phyloP scores from a whole-genome alignment of 2,888 invertebrate genomes.

The Cosmopolites sordidus region DNA sequence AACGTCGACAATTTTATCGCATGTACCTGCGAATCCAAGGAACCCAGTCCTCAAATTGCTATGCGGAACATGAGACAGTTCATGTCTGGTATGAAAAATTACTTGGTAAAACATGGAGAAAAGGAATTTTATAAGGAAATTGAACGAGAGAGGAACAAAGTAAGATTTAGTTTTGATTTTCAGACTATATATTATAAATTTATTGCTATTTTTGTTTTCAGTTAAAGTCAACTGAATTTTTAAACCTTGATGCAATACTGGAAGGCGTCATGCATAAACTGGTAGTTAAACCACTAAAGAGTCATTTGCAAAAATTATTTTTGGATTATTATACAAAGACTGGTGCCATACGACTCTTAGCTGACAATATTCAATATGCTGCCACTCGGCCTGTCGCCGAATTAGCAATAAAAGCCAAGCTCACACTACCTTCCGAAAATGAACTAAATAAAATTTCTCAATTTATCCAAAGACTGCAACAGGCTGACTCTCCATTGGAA shows the following conservation, averaged over 20 bases:
- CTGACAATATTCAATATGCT: constrained; percentile 66
- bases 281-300: constrained; percentile 80
- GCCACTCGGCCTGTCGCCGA: constrained; percentile 64
- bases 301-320: constrained; percentile 77
- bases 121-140: constrained; percentile 88
- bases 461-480: constrained; percentile 78
- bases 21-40: constrained; percentile 86
- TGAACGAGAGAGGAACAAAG: constrained; percentile 77
- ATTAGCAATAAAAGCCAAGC: constrained; percentile 68
- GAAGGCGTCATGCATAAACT: constrained; percentile 92
- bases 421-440: constrained; percentile 70
- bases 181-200: neutral
- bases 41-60: constrained; percentile 80
- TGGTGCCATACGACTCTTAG: constrained; percentile 68
- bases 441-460: constrained; percentile 74
- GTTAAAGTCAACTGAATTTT: constrained; percentile 84
- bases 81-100: constrained; percentile 98
- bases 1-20: constrained; percentile 91
- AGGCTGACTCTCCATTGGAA: constrained; percentile 87
- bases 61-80: constrained; percentile 93
- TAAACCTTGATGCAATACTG: constrained; percentile 91
- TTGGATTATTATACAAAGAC: constrained; percentile 81
- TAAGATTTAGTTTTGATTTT: constrained; percentile 42
- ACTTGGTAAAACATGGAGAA: constrained; percentile 92
- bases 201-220: constrained; percentile 43